phyloP scores from a whole-genome alignment of 2,888 invertebrate genomes.

The Neuroscelio doddi region DNA sequence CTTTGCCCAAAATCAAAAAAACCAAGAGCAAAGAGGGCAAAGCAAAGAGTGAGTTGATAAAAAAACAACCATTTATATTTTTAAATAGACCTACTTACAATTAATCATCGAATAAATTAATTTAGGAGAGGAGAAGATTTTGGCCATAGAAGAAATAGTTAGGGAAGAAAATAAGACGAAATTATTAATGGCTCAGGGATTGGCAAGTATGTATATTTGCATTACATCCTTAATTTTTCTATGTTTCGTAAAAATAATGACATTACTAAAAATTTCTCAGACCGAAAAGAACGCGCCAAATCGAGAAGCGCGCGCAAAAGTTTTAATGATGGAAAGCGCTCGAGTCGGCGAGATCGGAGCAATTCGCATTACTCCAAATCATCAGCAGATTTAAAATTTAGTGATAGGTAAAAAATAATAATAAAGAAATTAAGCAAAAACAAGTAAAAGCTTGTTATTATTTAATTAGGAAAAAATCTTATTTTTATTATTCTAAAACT shows the following conservation, averaged over 20 bases:
- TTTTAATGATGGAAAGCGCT: conserved; percentile 30
- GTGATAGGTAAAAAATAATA: conserved; percentile 30
- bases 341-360: conserved; percentile 39
- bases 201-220: conserved; percentile 49
- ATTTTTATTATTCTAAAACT: no score
- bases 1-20: conserved; percentile 42
- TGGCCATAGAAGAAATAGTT: conserved; percentile 70
- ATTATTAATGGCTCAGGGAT: conserved; percentile 54
- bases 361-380: conserved; percentile 33
- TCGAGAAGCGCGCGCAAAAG: conserved; percentile 16
- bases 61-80: conserved; percentile 14
- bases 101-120: conserved; percentile 13
- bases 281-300: conserved; percentile 21
- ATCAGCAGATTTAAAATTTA: conserved; percentile 36
- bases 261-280: neutral
- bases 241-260: no score
- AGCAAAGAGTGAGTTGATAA: conserved; percentile 38
- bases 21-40: conserved; percentile 40
- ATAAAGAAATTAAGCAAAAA: no score
- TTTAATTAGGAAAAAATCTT: neutral
- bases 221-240: conserved; percentile 1
- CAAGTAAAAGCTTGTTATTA: neutral
- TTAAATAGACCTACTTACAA: conserved; percentile 20
- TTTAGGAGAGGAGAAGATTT: conserved; percentile 61
- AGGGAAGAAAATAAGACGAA: conserved; percentile 65